A percentile compares a stretch with the other conserved stretches of the same genome.
Conservation (phyloP, 2,797 vertebrate species). For the Pipistrellus nathusii region DNA sequence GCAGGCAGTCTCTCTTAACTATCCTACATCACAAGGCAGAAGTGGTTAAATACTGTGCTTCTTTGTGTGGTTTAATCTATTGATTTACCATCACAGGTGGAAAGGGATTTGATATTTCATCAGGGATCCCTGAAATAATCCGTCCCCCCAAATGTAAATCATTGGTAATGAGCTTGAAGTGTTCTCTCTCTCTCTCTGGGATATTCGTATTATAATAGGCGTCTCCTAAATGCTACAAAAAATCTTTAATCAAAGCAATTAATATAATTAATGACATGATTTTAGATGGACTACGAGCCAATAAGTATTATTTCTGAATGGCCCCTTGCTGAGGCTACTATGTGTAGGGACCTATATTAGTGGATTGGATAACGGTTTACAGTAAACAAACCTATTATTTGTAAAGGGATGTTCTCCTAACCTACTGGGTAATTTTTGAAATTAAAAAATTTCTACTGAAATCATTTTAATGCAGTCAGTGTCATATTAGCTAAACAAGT, state of each 20-base stretch:
- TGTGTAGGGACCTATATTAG: neutral
- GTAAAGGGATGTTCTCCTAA: conserved; percentile 29
- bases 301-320: conserved; percentile 39
- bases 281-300: neutral
- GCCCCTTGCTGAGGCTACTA: neutral
- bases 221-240: conserved; percentile 44
- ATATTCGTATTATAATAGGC: conserved; percentile 68
- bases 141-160: conserved; percentile 23
- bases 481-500: neutral
- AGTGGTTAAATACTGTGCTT: neutral
- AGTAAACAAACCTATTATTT: conserved; percentile 2
- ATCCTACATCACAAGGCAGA: neutral
- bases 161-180: conserved; percentile 57
- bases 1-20: neutral
- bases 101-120: conserved; percentile 48
- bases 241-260: conserved; percentile 63
- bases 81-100: neutral
- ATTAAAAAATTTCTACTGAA: neutral
- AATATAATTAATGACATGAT: conserved; percentile 62
- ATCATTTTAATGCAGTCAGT: conserved; percentile 16
- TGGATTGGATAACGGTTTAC: neutral
- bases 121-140: conserved; percentile 57
- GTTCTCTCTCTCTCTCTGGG: conserved; percentile 58
- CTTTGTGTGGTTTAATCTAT: neutral
- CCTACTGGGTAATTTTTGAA: neutral